Conservation (phyloP, 2,888 invertebrate species). For the Pocota personata region DNA sequence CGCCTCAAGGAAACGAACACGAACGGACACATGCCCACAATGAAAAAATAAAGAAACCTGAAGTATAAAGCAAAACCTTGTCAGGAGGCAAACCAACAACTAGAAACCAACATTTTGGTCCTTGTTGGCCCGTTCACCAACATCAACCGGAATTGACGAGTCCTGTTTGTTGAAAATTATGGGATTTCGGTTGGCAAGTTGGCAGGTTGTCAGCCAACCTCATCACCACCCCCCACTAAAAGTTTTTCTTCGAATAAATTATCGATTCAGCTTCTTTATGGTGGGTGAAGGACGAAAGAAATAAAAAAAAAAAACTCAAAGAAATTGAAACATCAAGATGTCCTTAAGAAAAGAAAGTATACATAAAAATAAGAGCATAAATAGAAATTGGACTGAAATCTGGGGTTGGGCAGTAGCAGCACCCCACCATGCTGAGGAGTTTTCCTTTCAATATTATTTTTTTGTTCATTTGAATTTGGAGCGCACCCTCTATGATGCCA, state of each 20-base stretch:
- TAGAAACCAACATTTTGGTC: conserved; percentile 47
- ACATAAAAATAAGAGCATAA: conserved; percentile 37
- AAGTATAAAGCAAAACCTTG: conserved; percentile 31
- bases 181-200: conserved; percentile 69
- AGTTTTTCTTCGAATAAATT: conserved; percentile 50
- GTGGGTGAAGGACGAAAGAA: conserved; percentile 13
- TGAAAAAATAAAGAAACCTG: not conserved
- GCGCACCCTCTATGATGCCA: conserved; percentile 13
- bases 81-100: conserved; percentile 37
- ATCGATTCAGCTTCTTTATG: conserved; percentile 56
- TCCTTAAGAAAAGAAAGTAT: conserved; percentile 62
- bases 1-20: conserved; percentile 33
- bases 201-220: conserved; percentile 33
- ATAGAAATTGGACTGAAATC: conserved; percentile 24
- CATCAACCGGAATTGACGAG: conserved; percentile 55
- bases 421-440: conserved; percentile 13
- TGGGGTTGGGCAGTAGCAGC: not conserved
- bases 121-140: conserved; percentile 28
- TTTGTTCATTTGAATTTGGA: conserved; percentile 17
- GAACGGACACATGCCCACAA: conserved; percentile 43
- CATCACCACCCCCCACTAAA: not conserved
- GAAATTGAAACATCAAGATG: conserved; percentile 70
- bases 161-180: conserved; percentile 67
- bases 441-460: conserved; percentile 1
- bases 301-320: conserved; percentile 26